Evolutionary conservation across 1,140 invertebrate species (phyloP).

Genomic region (Anoplolepis gracilipes): DNA sequence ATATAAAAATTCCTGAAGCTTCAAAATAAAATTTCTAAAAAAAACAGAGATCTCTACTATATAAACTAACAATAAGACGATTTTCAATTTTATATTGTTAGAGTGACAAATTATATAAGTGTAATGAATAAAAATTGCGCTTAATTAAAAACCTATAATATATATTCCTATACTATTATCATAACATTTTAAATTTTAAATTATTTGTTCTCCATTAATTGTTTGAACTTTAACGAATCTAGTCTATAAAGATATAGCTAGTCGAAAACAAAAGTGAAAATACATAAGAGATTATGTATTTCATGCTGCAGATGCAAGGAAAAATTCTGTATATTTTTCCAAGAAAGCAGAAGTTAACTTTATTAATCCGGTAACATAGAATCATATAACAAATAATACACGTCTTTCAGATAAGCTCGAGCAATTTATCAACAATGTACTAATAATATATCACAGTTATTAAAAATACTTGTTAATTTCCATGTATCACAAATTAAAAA

Average conservation of each 20-base stretch:
- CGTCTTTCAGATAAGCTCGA: neutral
- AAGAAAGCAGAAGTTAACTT: conserved; percentile 12
- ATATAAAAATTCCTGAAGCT: too few species aligned
- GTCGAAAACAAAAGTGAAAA: too few species aligned
- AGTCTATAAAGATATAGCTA: neutral
- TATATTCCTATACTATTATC: too few species aligned
- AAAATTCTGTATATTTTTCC: neutral
- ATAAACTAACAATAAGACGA: too few species aligned
- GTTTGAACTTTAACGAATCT: neutral
- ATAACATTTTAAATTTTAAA: too few species aligned
- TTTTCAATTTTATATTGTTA: too few species aligned
- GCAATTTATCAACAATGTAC: neutral
- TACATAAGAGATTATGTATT: neutral
- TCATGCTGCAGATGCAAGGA: neutral
- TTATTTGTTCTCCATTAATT: too few species aligned
- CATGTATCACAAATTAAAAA: neutral
- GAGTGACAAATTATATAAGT: too few species aligned
- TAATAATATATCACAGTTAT: neutral
- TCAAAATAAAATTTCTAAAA: too few species aligned
- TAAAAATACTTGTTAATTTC: neutral
- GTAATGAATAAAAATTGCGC: too few species aligned
- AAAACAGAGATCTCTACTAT: too few species aligned
- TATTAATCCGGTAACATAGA: conserved; percentile 38
- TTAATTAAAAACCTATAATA: too few species aligned
- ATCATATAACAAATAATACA: conserved; percentile 16